Conservation (phyloP, 2,113 vertebrate species). For the Corydoras sp. region DNA sequence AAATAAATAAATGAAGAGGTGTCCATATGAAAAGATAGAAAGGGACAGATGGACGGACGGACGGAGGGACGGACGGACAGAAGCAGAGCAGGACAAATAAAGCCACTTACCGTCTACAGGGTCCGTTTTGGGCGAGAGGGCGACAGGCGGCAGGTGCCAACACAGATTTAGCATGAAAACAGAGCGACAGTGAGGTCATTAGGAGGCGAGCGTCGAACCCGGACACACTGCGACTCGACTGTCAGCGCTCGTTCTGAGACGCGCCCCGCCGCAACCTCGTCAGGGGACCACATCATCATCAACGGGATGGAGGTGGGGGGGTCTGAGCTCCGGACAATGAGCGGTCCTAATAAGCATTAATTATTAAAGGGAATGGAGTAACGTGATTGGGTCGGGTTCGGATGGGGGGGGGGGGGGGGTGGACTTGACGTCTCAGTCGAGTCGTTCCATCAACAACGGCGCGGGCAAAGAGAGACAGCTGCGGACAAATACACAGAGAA, state of each 20-base stretch:
- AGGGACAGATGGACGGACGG: not conserved
- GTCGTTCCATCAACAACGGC: too few species aligned
- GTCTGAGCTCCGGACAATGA: too few species aligned
- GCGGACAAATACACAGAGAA: slow-evolving; percentile 40
- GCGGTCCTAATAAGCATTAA: too few species aligned
- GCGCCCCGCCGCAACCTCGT: too few species aligned
- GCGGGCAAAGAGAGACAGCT: slow-evolving; percentile 49
- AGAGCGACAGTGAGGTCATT: slow-evolving; percentile 49
- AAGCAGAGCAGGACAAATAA: slow-evolving; percentile 53
- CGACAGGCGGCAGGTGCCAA: slow-evolving; percentile 60
- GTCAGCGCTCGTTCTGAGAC: slow-evolving; percentile 29
- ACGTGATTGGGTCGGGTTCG: too few species aligned
- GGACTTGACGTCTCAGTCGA: too few species aligned
- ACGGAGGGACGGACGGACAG: slow-evolving; percentile 34
- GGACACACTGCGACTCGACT: slow-evolving; percentile 28
- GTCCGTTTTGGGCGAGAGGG: slow-evolving; percentile 52
- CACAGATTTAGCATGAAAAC: slow-evolving; percentile 63
- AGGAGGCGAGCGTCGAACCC: slow-evolving; percentile 29
- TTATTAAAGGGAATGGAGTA: too few species aligned
- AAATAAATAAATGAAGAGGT: too few species aligned
- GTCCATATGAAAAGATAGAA: too few species aligned
- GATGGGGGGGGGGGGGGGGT: too few species aligned
- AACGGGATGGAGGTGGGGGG: too few species aligned
- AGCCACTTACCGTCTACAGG: slow-evolving; percentile 71
- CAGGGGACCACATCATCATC: too few species aligned